Evolutionary conservation across 1,140 invertebrate species (phyloP).

Genomic region (Mylabris phalerata): DNA sequence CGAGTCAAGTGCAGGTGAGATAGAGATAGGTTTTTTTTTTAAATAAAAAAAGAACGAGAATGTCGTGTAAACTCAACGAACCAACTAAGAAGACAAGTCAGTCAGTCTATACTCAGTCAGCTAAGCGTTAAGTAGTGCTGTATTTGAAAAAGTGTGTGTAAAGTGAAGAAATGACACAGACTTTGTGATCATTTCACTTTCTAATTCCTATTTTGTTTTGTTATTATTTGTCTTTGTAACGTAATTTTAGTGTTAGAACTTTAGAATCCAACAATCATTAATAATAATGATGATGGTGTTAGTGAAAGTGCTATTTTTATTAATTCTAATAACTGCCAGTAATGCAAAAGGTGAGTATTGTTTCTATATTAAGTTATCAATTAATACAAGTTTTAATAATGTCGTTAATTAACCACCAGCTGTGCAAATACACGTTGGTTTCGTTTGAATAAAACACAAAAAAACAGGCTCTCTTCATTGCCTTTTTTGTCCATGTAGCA

Average conservation of each 20-base stretch:
- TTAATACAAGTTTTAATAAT: background rate
- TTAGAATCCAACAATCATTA: no score
- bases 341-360: constrained; percentile 8
- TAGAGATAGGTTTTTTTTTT: no score
- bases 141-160: background rate
- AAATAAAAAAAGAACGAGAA: no score
- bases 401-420: no score
- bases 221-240: no score
- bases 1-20: no score
- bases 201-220: background rate
- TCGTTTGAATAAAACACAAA: no score
- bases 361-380: background rate
- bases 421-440: no score
- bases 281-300: background rate
- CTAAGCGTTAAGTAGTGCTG: constrained; percentile 8
- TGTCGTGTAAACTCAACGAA: constrained; percentile 4
- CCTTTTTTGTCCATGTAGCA: no score
- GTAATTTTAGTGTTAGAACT: no score
- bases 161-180: constrained; percentile 12
- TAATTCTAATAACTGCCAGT: constrained; percentile 1
- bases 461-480: no score
- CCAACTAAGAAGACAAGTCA: constrained; percentile 2
- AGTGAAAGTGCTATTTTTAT: constrained; percentile 13
- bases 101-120: constrained; percentile 10
- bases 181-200: constrained; percentile 15